Percentiles rank a stretch among this genome's conserved stretches.
Evolutionary conservation across 2,113 vertebrate genomes (phyloP).

Genomic region (Neotragus moschatus): DNA sequence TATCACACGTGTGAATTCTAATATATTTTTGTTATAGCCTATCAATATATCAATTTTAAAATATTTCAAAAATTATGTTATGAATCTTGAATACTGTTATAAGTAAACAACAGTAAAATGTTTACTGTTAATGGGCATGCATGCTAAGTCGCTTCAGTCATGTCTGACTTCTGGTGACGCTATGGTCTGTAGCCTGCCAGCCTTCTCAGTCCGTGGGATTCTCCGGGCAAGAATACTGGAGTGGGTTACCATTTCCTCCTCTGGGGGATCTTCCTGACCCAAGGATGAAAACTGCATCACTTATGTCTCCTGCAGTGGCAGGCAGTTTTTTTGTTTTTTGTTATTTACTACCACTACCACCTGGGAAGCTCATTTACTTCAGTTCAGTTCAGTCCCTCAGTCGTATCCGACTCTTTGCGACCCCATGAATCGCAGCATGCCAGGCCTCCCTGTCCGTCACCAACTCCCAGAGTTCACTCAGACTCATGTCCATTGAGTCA

Average conservation of each 20-base stretch:
- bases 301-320: background rate
- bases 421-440: too few relatives aligned
- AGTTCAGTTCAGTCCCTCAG: too few relatives aligned
- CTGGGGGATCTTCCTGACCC: background rate
- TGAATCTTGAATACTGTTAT: background rate
- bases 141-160: background rate
- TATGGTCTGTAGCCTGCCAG: background rate
- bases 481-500: too few relatives aligned
- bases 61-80: background rate
- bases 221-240: background rate
- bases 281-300: background rate
- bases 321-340: background rate
- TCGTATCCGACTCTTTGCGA: too few relatives aligned
- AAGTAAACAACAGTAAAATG: background rate
- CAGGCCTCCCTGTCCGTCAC: too few relatives aligned
- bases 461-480: too few relatives aligned
- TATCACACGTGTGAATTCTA: background rate
- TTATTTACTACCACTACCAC: background rate
- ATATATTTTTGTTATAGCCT: background rate
- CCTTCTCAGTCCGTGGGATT: background rate
- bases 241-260: background rate
- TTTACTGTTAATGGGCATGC: background rate
- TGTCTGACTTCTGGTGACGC: background rate
- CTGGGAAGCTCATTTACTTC: too few relatives aligned
- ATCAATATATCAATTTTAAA: background rate